Conservation (phyloP, 2,113 vertebrate species). For the Periophthalmodon schlosseri region DNA sequence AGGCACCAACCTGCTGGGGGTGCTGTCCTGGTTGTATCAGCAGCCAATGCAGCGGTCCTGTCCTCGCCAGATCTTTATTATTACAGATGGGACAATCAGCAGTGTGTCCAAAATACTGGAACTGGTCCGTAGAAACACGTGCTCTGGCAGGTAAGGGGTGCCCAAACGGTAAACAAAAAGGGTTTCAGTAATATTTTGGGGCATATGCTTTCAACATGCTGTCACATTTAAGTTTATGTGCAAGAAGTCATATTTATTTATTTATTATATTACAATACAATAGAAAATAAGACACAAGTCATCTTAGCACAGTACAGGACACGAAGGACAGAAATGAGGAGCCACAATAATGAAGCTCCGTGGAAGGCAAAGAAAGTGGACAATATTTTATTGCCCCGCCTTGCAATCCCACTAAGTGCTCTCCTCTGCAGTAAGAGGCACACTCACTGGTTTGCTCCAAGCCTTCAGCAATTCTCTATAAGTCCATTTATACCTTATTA, state of each 20-base stretch:
- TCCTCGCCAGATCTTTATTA: conserved; percentile 92
- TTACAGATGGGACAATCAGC: conserved; percentile 71
- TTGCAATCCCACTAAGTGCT: conserved; percentile 77
- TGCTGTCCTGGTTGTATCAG: conserved; percentile 84
- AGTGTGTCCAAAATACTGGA: conserved; percentile 82
- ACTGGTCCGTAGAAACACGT: conserved; percentile 86
- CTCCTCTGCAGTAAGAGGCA: conserved; percentile 59
- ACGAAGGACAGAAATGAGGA: neutral
- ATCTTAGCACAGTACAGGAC: neutral
- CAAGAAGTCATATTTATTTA: neutral
- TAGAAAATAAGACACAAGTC: neutral
- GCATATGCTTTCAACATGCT: neutral
- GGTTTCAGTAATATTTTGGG: neutral
- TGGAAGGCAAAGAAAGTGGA: conserved; percentile 19
- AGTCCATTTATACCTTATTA: conserved; percentile 67
- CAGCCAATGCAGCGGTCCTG: conserved; percentile 85
- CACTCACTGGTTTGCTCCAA: conserved; percentile 43
- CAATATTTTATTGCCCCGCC: conserved; percentile 50
- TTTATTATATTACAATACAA: neutral
- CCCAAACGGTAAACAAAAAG: neutral
- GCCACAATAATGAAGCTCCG: conserved; percentile 6
- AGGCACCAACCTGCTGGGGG: conserved; percentile 81
- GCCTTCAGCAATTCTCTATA: conserved; percentile 48
- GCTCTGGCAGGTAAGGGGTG: conserved; percentile 81
- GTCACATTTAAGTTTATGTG: neutral